Evolutionary conservation across 2,888 invertebrate genomes (phyloP), one percentile per base, ranked within the genome.

Genomic region (Branchellion lobata): DNA sequence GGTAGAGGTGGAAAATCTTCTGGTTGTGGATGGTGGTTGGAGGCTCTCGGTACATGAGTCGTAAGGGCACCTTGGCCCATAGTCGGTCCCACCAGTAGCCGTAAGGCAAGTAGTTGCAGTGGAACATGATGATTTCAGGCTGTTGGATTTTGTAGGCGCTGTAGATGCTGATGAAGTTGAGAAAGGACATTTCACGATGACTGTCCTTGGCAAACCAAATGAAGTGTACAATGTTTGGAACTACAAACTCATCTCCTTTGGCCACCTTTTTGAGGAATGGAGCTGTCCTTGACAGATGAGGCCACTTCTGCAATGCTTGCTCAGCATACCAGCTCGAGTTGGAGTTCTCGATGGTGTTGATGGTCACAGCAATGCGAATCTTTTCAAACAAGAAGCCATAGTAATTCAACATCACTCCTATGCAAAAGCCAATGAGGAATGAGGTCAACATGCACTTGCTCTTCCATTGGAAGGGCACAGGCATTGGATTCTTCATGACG

Each of bases 181-280:
- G 36, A 71, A 83, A 83, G 51, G 71, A 34, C 77, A 82, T 78
- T n/a, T 77, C 71, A 3, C 36, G 53, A 5, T 65, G 68, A 21
- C 36, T 51, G 33, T 76, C 21, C 21, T 81, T 51, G 0, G 81
- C 81, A 77, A 82, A 83, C 82, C 82, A 82, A 5, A 82, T 80
- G 77, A 80, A 83, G 72, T 84, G 84, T 14, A 84, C 82, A 33
- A 83, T 78, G 68, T 82, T 83, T 1, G 84, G 83, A n/a, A 84
- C 82, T 0, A 81, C 75, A 71, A 69, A 81, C 36, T 24, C 29
- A 29, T 57, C 24, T 29, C 51, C 53, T n/a, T 31, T 31, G 29
- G 77, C n/a, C 40, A 27, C 18, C 24, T 80, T 72, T 0, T 69
- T 51, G 21, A 79, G 73, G 18, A 68, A 65, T 5, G 57, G 33